phyloP scores from a whole-genome alignment of 2,113 vertebrate genomes.

The Pyxicephalus adspersus region DNA sequence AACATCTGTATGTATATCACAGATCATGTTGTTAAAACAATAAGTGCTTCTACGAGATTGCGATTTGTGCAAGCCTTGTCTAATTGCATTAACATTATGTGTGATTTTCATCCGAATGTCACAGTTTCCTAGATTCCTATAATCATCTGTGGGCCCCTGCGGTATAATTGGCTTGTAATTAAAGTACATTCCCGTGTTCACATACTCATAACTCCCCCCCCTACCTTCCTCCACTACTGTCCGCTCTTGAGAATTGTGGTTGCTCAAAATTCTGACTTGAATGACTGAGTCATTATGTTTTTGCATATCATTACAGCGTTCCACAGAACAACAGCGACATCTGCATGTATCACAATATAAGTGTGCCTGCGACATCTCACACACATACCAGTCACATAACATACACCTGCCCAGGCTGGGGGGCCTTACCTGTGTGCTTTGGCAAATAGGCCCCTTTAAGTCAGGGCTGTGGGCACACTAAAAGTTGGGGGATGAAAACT shows the following conservation, averaged over 20 bases:
- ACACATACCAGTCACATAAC: not conserved
- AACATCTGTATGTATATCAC: too few species aligned
- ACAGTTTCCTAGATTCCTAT: constrained; percentile 6
- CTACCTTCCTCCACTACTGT: constrained; percentile 40
- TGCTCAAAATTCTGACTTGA: constrained; percentile 70
- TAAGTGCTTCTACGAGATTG: not conserved
- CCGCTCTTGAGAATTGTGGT: constrained; percentile 68
- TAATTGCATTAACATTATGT: not conserved
- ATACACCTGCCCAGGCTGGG: not conserved
- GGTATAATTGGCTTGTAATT: constrained; percentile 41
- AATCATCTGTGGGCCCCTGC: not conserved
- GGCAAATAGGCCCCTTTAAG: not conserved
- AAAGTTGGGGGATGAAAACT: constrained; percentile 22
- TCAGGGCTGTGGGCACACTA: not conserved
- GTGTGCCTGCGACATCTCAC: constrained; percentile 24
- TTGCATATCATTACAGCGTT: constrained; percentile 84
- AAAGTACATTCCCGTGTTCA: constrained; percentile 37
- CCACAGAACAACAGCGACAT: constrained; percentile 99
- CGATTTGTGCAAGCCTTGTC: not conserved
- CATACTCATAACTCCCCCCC: constrained; percentile 59
- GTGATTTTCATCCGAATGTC: constrained; percentile 1
- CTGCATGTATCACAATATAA: constrained; percentile 88
- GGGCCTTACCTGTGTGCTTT: constrained; percentile 12
- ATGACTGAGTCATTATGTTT: constrained; percentile 81
- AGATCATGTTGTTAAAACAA: not conserved